phyloP scores from a whole-genome alignment of 1,140 invertebrate genomes.

The Lethocerus indicus region DNA sequence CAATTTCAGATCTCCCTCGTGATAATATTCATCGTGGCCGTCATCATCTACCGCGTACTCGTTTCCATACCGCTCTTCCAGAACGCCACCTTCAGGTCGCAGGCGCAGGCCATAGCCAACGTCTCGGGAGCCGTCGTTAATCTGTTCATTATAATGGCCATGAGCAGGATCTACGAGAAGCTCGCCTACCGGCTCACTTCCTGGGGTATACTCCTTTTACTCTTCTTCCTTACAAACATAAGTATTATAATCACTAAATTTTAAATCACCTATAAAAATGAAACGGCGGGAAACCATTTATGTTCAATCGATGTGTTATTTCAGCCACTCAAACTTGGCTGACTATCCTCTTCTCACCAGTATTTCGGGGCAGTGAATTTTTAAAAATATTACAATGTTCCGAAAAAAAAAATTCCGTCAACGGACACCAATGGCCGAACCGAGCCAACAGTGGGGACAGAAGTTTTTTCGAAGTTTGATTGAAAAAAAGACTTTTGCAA shows the following conservation, averaged over 20 bases:
- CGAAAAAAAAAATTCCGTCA: too few relatives aligned
- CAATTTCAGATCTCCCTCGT: conserved; percentile 43
- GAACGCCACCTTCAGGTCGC: conserved; percentile 35
- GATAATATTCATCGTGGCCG: conserved; percentile 52
- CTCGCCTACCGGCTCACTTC: conserved; percentile 41
- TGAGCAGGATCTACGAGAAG: conserved; percentile 44
- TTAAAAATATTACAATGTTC: too few relatives aligned
- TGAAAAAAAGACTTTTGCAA: too few relatives aligned
- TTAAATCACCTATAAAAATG: neutral
- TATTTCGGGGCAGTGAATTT: too few relatives aligned
- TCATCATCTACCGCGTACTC: conserved; percentile 56
- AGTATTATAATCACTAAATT: neutral
- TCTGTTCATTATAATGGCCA: conserved; percentile 42
- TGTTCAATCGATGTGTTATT: too few relatives aligned
- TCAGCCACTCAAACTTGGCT: too few relatives aligned
- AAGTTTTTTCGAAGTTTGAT: too few relatives aligned
- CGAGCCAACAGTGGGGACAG: too few relatives aligned
- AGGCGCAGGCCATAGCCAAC: conserved; percentile 43
- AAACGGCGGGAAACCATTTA: too few relatives aligned
- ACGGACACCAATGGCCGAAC: too few relatives aligned
- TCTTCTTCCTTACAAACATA: neutral
- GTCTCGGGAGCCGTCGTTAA: conserved; percentile 50
- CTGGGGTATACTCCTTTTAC: conserved; percentile 32
- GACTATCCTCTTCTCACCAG: too few relatives aligned
- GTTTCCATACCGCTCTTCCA: conserved; percentile 39